phyloP scores from a whole-genome alignment of 2,888 invertebrate genomes.

The Chrysolina americana region DNA sequence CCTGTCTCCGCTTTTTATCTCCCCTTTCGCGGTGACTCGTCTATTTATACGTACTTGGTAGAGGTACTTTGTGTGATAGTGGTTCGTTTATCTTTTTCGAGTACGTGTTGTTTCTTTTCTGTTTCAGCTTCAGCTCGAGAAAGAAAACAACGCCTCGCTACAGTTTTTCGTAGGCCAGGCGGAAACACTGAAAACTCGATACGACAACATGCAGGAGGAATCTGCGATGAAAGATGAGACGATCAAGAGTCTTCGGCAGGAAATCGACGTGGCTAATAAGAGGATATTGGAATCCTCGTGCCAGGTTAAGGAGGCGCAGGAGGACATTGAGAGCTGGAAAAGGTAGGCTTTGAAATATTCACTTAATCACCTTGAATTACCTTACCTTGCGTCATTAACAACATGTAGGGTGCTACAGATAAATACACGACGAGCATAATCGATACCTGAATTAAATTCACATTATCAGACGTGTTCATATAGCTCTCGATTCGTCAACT shows the following conservation, averaged over 20 bases:
- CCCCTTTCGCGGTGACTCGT: slow-evolving; percentile 1
- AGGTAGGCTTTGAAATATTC: too few species aligned
- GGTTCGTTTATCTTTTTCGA: slow-evolving; percentile 23
- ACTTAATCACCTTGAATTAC: too few species aligned
- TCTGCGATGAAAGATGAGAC: slow-evolving; percentile 54
- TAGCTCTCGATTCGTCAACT: too few species aligned
- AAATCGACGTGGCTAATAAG: slow-evolving; percentile 53
- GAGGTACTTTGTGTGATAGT: slow-evolving; percentile 23
- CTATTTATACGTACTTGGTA: slow-evolving; percentile 26
- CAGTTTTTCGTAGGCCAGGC: slow-evolving; percentile 57
- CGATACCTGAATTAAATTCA: too few species aligned
- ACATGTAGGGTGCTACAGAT: too few species aligned
- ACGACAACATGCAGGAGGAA: slow-evolving; percentile 52
- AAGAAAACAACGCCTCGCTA: slow-evolving; percentile 56
- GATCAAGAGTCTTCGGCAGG: slow-evolving; percentile 51
- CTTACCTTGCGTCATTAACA: too few species aligned
- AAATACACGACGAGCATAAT: too few species aligned
- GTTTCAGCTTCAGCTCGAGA: slow-evolving; percentile 56
- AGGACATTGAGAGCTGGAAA: slow-evolving; percentile 41
- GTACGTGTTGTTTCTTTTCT: slow-evolving; percentile 31
- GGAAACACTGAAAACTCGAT: slow-evolving; percentile 48
- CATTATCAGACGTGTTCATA: too few species aligned
- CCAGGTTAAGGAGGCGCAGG: slow-evolving; percentile 53
- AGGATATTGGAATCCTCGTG: slow-evolving; percentile 47
- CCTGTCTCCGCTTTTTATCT: slow-evolving; percentile 18